Evolutionary conservation across 1,140 invertebrate species (phyloP).

Genomic region (Papilio machaon): DNA sequence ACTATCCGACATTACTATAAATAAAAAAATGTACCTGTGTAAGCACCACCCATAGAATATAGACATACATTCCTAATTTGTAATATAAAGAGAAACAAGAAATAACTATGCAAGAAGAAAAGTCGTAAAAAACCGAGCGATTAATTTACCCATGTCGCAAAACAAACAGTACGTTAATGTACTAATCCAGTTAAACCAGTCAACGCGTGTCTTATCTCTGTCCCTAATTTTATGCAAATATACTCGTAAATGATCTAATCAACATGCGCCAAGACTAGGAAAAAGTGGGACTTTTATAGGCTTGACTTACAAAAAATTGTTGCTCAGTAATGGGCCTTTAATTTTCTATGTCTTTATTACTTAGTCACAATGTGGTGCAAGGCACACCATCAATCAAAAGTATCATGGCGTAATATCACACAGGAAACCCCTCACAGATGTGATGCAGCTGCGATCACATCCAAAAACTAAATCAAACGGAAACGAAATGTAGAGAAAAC

Average conservation of each 20-base stretch:
- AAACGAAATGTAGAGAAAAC: constrained; percentile 1
- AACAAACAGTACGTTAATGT: neutral
- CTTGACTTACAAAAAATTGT: neutral
- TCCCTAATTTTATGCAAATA: constrained; percentile 28
- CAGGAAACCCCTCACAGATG: constrained; percentile 11
- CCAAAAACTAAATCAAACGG: constrained; percentile 11
- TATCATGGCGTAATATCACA: constrained; percentile 16
- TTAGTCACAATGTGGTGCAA: neutral
- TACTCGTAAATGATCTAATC: constrained; percentile 18
- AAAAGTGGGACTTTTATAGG: constrained; percentile 18
- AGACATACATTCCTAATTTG: neutral
- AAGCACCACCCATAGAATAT: neutral
- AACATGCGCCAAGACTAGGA: neutral
- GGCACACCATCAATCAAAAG: constrained; percentile 12
- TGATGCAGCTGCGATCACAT: constrained; percentile 3
- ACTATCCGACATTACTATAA: neutral
- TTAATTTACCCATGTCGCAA: neutral
- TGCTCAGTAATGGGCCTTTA: neutral
- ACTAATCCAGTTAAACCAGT: constrained; percentile 7
- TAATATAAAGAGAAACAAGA: neutral
- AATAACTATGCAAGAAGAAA: neutral
- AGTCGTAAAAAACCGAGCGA: neutral
- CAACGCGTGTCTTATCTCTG: neutral
- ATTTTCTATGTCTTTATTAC: neutral
- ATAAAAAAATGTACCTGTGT: neutral